Percentiles rank a stretch among this genome's conserved stretches.
phyloP scores from a whole-genome alignment of 2,797 vertebrate genomes.

The Halcyon smyrnensis region DNA sequence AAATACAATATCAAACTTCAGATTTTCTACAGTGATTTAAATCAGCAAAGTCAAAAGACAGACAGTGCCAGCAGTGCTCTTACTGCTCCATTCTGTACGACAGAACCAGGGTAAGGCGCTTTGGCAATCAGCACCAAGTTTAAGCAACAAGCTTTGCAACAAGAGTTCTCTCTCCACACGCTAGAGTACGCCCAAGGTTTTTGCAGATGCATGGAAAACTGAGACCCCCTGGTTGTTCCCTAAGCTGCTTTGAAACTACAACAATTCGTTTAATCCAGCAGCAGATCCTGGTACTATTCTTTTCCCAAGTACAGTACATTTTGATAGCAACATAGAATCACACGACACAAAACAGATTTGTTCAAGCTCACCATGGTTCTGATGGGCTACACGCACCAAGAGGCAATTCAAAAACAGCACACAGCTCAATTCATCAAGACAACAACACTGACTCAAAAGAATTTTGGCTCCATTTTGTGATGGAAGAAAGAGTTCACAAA shows the following conservation, averaged over 20 bases:
- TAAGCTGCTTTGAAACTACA: conserved; percentile 47
- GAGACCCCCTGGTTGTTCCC: conserved; percentile 29
- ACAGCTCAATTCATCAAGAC: conserved; percentile 9
- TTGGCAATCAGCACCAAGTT: conserved; percentile 71
- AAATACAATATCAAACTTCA: conserved; percentile 37
- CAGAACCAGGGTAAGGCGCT: conserved; percentile 54
- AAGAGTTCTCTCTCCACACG: not conserved
- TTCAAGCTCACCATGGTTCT: conserved; percentile 23
- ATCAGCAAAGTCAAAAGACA: not conserved
- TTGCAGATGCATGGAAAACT: conserved; percentile 25
- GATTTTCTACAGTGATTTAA: conserved; percentile 20
- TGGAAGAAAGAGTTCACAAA: conserved; percentile 22
- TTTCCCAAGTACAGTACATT: conserved; percentile 51
- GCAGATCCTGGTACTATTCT: conserved; percentile 26
- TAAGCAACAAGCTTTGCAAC: not conserved
- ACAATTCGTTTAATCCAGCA: conserved; percentile 41
- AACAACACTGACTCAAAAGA: conserved; percentile 4
- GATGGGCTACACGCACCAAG: not conserved
- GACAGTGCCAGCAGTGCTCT: not conserved
- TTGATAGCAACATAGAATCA: conserved; percentile 17
- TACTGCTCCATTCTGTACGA: not conserved
- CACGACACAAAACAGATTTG: not conserved
- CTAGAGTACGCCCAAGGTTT: not conserved
- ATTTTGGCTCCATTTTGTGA: not conserved
- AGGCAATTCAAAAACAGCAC: conserved; percentile 12